Evolutionary conservation across 1,140 invertebrate species (phyloP).

Genomic region (Formica selysi): DNA sequence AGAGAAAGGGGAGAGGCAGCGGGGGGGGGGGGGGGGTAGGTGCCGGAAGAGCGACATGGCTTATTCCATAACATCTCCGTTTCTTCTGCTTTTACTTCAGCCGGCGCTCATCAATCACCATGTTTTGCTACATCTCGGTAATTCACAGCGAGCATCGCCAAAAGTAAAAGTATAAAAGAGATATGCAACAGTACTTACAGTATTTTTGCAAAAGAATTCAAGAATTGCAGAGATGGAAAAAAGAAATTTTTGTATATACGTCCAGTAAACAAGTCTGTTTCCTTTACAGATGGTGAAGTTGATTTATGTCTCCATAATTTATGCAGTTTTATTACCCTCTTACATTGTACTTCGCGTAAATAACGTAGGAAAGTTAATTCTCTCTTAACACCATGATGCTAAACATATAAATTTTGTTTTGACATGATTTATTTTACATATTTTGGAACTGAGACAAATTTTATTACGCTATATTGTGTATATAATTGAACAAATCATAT

Average conservation of each 20-base stretch:
- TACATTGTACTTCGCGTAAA: background rate
- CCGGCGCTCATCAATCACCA: constrained; percentile 44
- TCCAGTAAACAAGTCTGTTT: background rate
- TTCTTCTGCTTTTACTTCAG: constrained; percentile 45
- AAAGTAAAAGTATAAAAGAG: constrained; percentile 52
- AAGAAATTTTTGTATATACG: background rate
- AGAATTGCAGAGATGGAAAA: background rate
- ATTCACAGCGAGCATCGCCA: constrained; percentile 6
- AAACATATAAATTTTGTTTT: constrained; percentile 3
- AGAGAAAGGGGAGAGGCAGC: constrained; percentile 27
- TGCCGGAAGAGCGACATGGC: constrained; percentile 51
- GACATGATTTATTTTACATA: background rate
- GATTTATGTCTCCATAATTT: background rate
- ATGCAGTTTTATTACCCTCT: background rate
- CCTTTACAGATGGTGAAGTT: background rate
- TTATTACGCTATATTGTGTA: background rate
- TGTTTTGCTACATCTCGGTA: constrained; percentile 24
- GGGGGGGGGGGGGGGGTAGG: background rate
- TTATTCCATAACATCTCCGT: constrained; percentile 60
- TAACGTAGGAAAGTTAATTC: background rate
- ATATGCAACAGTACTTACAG: background rate
- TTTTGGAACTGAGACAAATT: background rate
- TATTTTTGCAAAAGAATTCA: background rate
- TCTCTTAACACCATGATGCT: background rate
- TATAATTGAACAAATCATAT: background rate